phyloP scores from a whole-genome alignment of 2,888 invertebrate genomes.

The Apotomis turbidana region DNA sequence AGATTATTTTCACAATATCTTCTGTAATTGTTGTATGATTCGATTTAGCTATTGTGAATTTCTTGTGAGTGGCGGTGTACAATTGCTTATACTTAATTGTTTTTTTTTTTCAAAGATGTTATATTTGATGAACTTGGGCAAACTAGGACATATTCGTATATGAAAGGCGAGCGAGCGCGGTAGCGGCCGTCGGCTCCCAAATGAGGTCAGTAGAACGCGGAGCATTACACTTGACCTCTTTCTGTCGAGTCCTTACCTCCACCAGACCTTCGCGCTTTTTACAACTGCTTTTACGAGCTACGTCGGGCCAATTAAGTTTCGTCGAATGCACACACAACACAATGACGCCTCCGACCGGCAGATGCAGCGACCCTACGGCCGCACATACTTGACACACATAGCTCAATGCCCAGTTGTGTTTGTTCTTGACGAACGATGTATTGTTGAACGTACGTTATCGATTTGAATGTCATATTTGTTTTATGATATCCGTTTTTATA shows the following conservation, averaged over 20 bases:
- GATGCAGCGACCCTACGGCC: conserved; percentile 60
- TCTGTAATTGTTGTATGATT: no score
- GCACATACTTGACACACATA: conserved; percentile 79
- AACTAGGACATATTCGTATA: conserved; percentile 73
- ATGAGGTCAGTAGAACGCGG: conserved; percentile 83
- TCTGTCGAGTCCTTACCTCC: conserved; percentile 81
- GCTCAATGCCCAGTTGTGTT: conserved; percentile 60
- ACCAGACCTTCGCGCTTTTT: conserved; percentile 83
- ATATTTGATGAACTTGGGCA: conserved; percentile 58
- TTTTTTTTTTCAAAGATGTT: neutral
- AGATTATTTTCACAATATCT: no score
- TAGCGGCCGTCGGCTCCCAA: conserved; percentile 65
- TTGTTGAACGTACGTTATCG: conserved; percentile 43
- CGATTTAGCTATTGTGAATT: no score
- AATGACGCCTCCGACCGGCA: conserved; percentile 61
- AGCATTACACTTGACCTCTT: conserved; percentile 84
- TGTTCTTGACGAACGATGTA: conserved; percentile 49
- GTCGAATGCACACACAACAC: conserved; percentile 66
- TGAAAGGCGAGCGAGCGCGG: conserved; percentile 70
- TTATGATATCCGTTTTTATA: conserved; percentile 17
- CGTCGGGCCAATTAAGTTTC: conserved; percentile 81
- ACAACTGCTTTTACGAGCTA: conserved; percentile 81
- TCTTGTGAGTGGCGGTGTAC: no score
- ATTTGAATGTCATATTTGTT: conserved; percentile 29
- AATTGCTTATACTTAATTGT: no score